These are phyloP conservation scores for Drosophila dives DNA, from an alignment of 2,888 invertebrate species.

Conservation along the genomic window DNA sequence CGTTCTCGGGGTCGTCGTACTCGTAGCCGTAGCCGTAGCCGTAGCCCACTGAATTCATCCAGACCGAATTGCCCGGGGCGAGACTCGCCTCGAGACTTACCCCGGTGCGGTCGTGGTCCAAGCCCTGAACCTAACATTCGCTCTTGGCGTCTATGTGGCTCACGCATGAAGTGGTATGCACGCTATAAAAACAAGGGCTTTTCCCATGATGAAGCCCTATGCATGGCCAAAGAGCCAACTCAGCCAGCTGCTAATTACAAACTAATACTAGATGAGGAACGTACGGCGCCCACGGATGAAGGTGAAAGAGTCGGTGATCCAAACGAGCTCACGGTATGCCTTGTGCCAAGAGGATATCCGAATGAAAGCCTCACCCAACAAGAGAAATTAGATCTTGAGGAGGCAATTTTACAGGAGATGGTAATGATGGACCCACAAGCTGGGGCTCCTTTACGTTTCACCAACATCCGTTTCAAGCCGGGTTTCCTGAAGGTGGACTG, in stretches of 20 bases:
- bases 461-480: not conserved
- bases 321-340: not conserved
- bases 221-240: constrained; percentile 35
- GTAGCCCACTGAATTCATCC: constrained; percentile 7
- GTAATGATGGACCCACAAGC: not conserved
- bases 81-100: not conserved
- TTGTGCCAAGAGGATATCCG: constrained; percentile 33
- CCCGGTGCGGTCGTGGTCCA: not conserved
- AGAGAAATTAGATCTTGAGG: constrained; percentile 38
- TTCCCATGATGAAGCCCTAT: constrained; percentile 3
- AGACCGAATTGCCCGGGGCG: not conserved
- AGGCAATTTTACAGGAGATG: constrained; percentile 40
- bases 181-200: constrained; percentile 34
- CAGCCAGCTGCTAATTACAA: constrained; percentile 29
- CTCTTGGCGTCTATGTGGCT: constrained; percentile 16
- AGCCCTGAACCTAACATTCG: not conserved
- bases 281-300: not conserved
- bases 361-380: not conserved
- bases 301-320: not conserved
- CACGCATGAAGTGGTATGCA: constrained; percentile 37
- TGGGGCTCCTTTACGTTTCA: constrained; percentile 30
- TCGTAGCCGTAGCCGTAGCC: constrained; percentile 38
- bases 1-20: not conserved
- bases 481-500: constrained; percentile 29
- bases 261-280: not conserved